Evolutionary conservation across 2,113 vertebrate species (phyloP), one percentile per base, ranked within the genome.

Genomic region (Falco punctatus): DNA sequence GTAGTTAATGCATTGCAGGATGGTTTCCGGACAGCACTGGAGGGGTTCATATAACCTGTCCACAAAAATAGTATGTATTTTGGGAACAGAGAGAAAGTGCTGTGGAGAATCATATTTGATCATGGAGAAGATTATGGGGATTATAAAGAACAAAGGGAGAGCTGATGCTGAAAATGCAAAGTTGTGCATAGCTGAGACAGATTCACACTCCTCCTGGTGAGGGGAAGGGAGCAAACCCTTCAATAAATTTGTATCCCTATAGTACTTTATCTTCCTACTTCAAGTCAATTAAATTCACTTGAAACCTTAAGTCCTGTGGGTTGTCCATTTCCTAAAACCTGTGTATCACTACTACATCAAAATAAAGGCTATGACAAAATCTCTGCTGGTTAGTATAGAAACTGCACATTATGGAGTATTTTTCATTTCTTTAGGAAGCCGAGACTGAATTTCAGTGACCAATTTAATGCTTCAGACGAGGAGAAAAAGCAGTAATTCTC

Each of bases 401-500:
- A 89, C 49, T 17, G 22, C n/a, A 73, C 1, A 2, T 87, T 93
- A 69, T 33, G 16, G 35, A 66, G 44, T 79, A 90, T 89, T 81
- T 94, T 86, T 91, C 73, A 95, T 35, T 77, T 69, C 74, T 86
- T 78, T 72, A 86, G 40, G 51, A 94, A 88, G 16, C 38, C 42
- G 44, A 88, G 44, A 86, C 94, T 91, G 66, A 69, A 94, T 94
- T 88, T 92, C 83, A 67, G 65, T 86, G 54, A 54, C 73, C 92
- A 85, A 94, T 88, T 90, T 94, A 89, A 90, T 35, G 83, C 61
- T 91, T 89, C 61, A 86, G 69, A 86, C 20, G 33, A 93, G n/a
- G 64, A 95, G 71, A 74, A 95, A 96, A 92, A 87, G 69, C 57
- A 95, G 86, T 72, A 92, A 92, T 84, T 95, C 92, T 89, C 27